These are phyloP conservation scores for Helarctos malayanus DNA, from an alignment of 2,797 vertebrate genomes.

Conservation along the genomic window DNA sequence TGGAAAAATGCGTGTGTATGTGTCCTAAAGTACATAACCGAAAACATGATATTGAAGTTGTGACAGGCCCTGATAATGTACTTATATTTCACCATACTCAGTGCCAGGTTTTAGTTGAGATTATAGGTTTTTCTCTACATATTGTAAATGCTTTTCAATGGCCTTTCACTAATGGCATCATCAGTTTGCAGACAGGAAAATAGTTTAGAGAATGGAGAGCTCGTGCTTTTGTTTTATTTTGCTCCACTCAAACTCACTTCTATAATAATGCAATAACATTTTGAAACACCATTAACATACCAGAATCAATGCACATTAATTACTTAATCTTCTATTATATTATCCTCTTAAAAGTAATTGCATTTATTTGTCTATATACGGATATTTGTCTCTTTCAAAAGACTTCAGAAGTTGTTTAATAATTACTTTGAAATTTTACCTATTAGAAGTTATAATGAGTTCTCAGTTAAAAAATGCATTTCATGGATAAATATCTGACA, in stretches of 20 bases:
- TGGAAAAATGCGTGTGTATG: neutral
- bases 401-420: neutral
- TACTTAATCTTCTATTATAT: neutral
- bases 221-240: neutral
- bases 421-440: constrained; percentile 35
- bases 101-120: neutral
- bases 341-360: neutral
- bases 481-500: neutral
- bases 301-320: neutral
- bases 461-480: neutral
- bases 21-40: neutral
- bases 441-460: constrained; percentile 4
- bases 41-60: neutral
- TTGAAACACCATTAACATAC: neutral
- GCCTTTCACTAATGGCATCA: neutral
- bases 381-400: neutral
- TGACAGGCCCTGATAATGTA: neutral
- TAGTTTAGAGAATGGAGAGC: neutral
- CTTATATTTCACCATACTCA: neutral
- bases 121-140: accelerated
- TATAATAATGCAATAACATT: neutral
- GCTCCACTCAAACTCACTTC: neutral
- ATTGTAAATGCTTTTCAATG: neutral
- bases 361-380: neutral
- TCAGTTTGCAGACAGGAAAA: neutral